phyloP scores from a whole-genome alignment of 2,113 vertebrate genomes.

The Apodemus speciosus region DNA sequence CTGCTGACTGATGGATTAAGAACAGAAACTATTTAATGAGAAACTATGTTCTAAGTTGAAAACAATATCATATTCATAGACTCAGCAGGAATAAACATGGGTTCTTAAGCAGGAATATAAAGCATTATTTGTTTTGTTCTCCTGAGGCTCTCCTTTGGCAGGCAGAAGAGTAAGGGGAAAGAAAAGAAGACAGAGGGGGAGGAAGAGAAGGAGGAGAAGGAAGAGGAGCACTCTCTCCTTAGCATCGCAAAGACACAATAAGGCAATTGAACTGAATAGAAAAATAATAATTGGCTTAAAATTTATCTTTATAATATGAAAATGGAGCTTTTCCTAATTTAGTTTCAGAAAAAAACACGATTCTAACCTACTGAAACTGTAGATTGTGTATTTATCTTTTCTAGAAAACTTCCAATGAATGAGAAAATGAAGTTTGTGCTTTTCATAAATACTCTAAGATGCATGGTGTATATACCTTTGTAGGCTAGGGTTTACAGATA shows the following conservation, averaged over 20 bases:
- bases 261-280: conserved; percentile 10
- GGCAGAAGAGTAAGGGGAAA: not conserved
- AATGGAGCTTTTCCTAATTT: conserved; percentile 7
- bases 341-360: conserved; percentile 26
- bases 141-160: conserved; percentile 7
- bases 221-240: not conserved
- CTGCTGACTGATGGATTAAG: conserved; percentile 19
- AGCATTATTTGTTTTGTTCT: not conserved
- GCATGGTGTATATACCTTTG: not conserved
- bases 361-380: not conserved
- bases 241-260: not conserved
- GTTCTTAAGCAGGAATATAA: not conserved
- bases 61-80: not conserved
- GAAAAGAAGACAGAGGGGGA: not conserved
- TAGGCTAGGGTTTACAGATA: conserved; percentile 9
- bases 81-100: not conserved
- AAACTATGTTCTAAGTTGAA: conserved; percentile 31
- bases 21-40: conserved; percentile 24
- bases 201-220: not conserved
- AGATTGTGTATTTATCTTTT: not conserved
- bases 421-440: not conserved
- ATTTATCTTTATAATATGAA: conserved; percentile 49
- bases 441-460: conserved; percentile 4
- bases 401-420: conserved; percentile 3
- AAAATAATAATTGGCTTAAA: conserved; percentile 36